Evolutionary conservation across 2,113 vertebrate genomes (phyloP).

Genomic region (Crypturellus undulatus): DNA sequence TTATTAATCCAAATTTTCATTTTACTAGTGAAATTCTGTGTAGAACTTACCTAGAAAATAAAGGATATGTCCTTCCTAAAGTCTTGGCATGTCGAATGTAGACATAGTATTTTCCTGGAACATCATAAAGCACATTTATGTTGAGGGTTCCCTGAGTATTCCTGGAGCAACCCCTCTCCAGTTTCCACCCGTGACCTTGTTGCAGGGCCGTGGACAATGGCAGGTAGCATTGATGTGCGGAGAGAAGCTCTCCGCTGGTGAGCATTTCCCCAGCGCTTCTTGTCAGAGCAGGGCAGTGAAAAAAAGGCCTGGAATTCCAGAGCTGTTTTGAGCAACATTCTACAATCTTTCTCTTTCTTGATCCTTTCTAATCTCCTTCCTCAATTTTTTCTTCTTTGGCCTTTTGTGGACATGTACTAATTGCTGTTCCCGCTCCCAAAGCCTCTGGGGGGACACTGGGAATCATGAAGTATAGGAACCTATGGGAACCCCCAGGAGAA

Average conservation of each 20-base stretch:
- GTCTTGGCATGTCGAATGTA: rapidly evolving
- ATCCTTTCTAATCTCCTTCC: constrained; percentile 25
- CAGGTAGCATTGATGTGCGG: neutral
- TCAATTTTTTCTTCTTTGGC: constrained; percentile 20
- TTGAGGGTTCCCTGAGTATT: neutral
- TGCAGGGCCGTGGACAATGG: neutral
- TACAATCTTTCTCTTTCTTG: neutral
- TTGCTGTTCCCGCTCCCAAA: neutral
- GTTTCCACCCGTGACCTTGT: neutral
- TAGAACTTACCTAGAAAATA: neutral
- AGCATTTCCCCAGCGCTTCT: neutral
- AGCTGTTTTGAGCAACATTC: neutral
- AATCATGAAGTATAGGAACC: neutral
- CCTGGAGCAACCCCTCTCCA: neutral
- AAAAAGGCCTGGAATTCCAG: neutral
- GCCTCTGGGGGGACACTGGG: neutral
- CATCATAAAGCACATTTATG: neutral
- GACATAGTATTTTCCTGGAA: neutral
- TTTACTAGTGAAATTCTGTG: neutral
- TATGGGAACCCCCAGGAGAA: neutral
- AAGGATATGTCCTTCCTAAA: neutral
- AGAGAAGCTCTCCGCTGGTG: neutral
- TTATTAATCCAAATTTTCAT: neutral
- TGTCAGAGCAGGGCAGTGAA: neutral
- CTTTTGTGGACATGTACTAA: neutral